A percentile compares a stretch with the other conserved stretches of the same genome.
These are phyloP conservation scores for Dissostichus mawsoni DNA, from an alignment of 2,113 vertebrate species.

Conservation along the genomic window DNA sequence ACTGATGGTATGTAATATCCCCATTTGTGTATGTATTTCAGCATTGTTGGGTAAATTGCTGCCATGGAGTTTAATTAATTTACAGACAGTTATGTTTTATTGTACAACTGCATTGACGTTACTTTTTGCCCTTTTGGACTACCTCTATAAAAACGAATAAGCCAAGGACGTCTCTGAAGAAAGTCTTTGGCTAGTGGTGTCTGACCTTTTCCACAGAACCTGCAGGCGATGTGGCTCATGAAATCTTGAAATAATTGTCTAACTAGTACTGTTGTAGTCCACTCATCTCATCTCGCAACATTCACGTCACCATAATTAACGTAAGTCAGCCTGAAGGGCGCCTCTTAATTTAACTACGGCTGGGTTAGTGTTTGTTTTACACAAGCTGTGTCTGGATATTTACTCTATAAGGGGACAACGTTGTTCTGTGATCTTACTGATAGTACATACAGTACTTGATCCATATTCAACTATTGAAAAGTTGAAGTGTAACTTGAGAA, in stretches of 20 bases:
- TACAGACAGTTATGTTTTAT: conserved; percentile 41
- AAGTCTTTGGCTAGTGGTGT: conserved; percentile 18
- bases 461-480: conserved; percentile 73
- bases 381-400: conserved; percentile 69
- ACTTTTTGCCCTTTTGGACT: conserved; percentile 66
- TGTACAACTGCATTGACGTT: conserved; percentile 66
- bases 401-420: conserved; percentile 69
- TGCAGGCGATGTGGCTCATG: conserved; percentile 49
- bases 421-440: conserved; percentile 74
- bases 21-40: conserved; percentile 67
- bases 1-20: conserved; percentile 4
- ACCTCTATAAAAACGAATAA: conserved; percentile 69
- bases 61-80: conserved; percentile 53
- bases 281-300: conserved; percentile 71
- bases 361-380: conserved; percentile 66
- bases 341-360: conserved; percentile 62
- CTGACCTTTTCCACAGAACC: conserved; percentile 38
- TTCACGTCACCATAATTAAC: conserved; percentile 61
- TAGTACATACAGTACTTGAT: conserved; percentile 79
- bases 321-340: conserved; percentile 67
- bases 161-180: conserved; percentile 55
- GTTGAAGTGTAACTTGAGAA: conserved; percentile 78
- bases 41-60: conserved; percentile 67
- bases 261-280: conserved; percentile 74
- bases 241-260: conserved; percentile 70